Evolutionary conservation across 2,113 vertebrate genomes (phyloP), one percentile per base, ranked within the genome.

Genomic region (Scalopus aquaticus): DNA sequence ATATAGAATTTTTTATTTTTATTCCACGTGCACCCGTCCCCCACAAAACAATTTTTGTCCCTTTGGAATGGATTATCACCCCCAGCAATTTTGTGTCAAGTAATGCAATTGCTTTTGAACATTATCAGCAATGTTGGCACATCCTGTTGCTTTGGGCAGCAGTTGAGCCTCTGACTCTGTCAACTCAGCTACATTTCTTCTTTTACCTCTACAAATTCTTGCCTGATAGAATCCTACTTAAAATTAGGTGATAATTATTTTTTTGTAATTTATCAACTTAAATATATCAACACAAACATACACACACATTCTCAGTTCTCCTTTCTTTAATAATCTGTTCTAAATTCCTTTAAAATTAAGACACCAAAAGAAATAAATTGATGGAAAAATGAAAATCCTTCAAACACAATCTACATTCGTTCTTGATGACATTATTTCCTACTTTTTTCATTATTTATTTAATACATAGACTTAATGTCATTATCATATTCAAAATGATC

Each of bases 401-500:
- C 37, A 56, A 60, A 56, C 2, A 30, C 16, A 54, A 1, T 72
- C 9, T 77, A 26, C 10, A 3, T 72, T 90, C 84, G 65, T 44
- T 79, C 12, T 88, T 92, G 7, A 86, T 80, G 11, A 13, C 51
- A 73, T 56, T 62, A 76, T 30, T 74, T 90, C 24, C 35, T 76
- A 19, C 9, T 62, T 79, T 3, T 56, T 90, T 67, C 3, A 94
- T 9, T 58, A 73, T 30, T 9, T 58, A 73, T 30, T 79, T 95
- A 91, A 88, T 79, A 7, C 1, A 80, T 70, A 1, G 10, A 49
- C 49, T 28, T 15, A 79, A 62, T 78, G 28, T 87, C 73, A 92
- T 74, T 72, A 80, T 28, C 54, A 69, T 35, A 88, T 81, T 85
- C 67, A 42, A 87, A 78, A 92, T 77, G 60, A 95, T 69, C 20